phyloP scores from a whole-genome alignment of 2,113 vertebrate species.

The Nibea coibor region DNA sequence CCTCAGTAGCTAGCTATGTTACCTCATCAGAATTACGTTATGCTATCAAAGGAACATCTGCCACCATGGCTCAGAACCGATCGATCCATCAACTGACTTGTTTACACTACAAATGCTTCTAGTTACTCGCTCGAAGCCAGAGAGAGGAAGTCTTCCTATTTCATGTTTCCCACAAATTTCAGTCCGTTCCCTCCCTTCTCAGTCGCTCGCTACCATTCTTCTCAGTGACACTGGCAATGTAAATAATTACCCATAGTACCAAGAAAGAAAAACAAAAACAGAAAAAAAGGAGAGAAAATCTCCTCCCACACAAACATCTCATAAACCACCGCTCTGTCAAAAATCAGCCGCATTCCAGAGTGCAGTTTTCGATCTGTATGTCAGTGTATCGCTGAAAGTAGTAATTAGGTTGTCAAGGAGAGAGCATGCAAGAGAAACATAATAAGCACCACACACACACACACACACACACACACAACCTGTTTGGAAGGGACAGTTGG shows the following conservation, averaged over 20 bases:
- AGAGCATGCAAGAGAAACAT: conserved; percentile 67
- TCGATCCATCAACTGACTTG: conserved; percentile 16
- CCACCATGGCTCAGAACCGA: conserved; percentile 1
- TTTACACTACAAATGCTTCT: background rate
- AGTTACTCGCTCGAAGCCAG: conserved; percentile 17
- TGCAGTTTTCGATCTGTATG: conserved; percentile 72
- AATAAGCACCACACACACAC: conserved; percentile 49
- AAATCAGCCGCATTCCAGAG: conserved; percentile 62
- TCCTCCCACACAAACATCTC: conserved; percentile 65
- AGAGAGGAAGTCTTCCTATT: conserved; percentile 8
- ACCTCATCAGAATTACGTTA: conserved; percentile 4
- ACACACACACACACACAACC: background rate
- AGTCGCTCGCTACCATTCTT: conserved; percentile 18
- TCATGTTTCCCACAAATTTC: conserved; percentile 34
- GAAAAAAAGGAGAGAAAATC: conserved; percentile 26
- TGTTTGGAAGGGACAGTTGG: conserved; percentile 53
- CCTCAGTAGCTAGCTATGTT: background rate
- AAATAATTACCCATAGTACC: conserved; percentile 58
- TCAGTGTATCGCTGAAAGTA: conserved; percentile 69
- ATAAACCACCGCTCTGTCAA: conserved; percentile 75
- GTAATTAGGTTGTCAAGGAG: conserved; percentile 79
- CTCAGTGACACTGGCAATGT: conserved; percentile 47
- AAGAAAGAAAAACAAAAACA: conserved; percentile 53
- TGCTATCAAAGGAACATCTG: conserved; percentile 16
- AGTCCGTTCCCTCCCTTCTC: background rate